Conservation (phyloP, 2,888 invertebrate genomes). For the Caenorhabditis zanzibari region DNA sequence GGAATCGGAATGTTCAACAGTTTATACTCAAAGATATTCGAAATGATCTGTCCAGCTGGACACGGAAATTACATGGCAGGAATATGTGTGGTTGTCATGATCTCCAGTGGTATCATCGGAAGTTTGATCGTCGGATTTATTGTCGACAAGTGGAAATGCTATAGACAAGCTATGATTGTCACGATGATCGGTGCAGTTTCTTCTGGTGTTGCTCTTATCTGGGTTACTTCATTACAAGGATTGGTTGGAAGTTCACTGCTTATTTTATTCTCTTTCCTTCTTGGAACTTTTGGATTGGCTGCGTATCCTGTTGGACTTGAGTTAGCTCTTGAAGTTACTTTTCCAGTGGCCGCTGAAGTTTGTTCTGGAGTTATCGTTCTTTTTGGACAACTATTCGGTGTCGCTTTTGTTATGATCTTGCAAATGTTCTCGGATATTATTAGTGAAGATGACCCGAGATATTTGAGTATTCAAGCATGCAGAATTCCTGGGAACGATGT, state of each 20-base stretch:
- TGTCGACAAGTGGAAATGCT: conserved; percentile 7
- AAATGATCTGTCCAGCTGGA: conserved; percentile 42
- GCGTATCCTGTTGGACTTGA: conserved; percentile 52
- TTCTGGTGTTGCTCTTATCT: conserved; percentile 26
- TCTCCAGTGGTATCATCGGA: conserved; percentile 25
- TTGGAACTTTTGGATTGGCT: conserved; percentile 47
- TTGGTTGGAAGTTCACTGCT: background rate
- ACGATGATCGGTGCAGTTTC: background rate
- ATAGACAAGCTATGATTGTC: background rate
- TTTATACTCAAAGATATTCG: conserved; percentile 39
- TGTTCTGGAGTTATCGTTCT: conserved; percentile 43
- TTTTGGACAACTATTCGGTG: conserved; percentile 30
- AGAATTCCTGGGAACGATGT: background rate
- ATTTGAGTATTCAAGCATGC: conserved; percentile 17
- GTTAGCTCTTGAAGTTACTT: conserved; percentile 37
- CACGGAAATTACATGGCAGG: conserved; percentile 21
- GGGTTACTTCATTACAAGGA: conserved; percentile 13
- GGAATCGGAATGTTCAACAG: conserved; percentile 57
- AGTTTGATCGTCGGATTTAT: background rate
- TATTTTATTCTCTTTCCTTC: background rate
- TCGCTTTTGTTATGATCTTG: conserved; percentile 14
- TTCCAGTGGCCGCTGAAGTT: conserved; percentile 25
- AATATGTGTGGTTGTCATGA: conserved; percentile 30
- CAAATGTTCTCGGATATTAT: background rate
- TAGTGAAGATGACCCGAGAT: background rate